Evolutionary conservation across 2,113 vertebrate species (phyloP), one percentile per base, ranked within the genome.

Genomic region (Symphodus melops): DNA sequence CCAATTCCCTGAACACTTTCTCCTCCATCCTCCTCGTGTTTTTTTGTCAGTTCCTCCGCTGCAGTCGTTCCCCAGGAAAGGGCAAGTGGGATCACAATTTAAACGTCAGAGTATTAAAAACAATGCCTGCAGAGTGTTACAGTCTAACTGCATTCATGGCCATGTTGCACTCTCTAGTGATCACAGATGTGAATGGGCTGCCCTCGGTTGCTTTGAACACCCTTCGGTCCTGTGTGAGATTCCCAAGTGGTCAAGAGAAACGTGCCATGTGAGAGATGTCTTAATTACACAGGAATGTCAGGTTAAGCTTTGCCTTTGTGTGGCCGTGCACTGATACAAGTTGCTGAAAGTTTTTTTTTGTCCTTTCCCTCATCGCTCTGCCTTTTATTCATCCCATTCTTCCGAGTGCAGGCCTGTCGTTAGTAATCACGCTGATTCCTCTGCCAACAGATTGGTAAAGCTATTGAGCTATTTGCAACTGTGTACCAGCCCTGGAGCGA

Each of bases 81-180:
- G 92, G 81, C 85, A 93, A 93, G 92, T 93, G 94, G 89, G 91
- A 92, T 93, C 87, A 91, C 88, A 88, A 89, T 93, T 93, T 89
- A 90, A 78, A 84, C 16, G 83, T 92, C 88, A 83, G 84, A 41
- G 86, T 67, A 84, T 80, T 75, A 70, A 82, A 75, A 83, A 89
- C 81, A 78, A 68, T 58, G 87, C 77, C 89, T 92, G 92, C 77
- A 69, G 88, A 93, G 88, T 91, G 90, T 94, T 91, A 87, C 70
- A 79, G 77, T 83, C 72, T 81, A 89, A 83, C 82, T 75, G 90
- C 82, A 84, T 83, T 92, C 91, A 94, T 80, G 87, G 88, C 86
- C 86, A 75, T 25, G 81, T 78, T 48, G 77, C 69, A n/a, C 56
- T 36, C 33, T 37, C 68, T 80, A 89, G 82, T 28, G 67, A 64